Evolutionary conservation across 1,140 invertebrate species (phyloP), one percentile per base, ranked within the genome.

Genomic region (Eriosoma lanigerum): DNA sequence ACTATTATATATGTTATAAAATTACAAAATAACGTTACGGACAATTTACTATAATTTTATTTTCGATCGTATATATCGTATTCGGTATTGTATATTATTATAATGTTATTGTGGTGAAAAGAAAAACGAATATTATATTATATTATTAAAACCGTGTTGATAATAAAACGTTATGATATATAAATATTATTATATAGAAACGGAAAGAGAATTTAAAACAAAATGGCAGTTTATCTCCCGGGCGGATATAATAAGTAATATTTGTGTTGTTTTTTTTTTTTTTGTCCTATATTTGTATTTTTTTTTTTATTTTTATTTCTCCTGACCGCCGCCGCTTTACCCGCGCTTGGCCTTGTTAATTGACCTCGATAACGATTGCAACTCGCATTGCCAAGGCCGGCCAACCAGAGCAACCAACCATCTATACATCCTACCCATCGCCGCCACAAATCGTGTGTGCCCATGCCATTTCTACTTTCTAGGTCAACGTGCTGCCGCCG

Each of bases 391-490:
- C 75, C 75, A 78, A 78, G 75, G 75, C 75, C 75, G 75, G 56
- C 75, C 75, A 78, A 78, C 75, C 75, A 48, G 75, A 60, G 75
- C 75, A 48, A 78, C 52, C 32, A 38, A 38, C 32, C 32, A 38
- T 38, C n/a, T 32, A 32, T 26, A 38, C 52, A 56, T 58, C 50
- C 52, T 76, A 58, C 19, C 73, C 73, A 54, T 60, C 73, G 15
- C 56, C 13, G 15, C 56, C 44, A 38, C 32, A 24, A 46, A 29
- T 48, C 56, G 54, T 62, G 75, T 58, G 52, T 78, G 38, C 38
- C 50, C 56, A 44, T 62, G 75, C 75, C 75, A 78, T 78, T 78
- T 78, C 75, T 78, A 62, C 75, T 78, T 78, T 78, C 75, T 62
- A 62, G 73, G 73, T 76, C 73, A 76, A 76, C 15, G 73, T 24